Base-by-base conservation (phyloP, 1,140 invertebrate genomes). In the Macrosteles quadrilineatus region DNA sequence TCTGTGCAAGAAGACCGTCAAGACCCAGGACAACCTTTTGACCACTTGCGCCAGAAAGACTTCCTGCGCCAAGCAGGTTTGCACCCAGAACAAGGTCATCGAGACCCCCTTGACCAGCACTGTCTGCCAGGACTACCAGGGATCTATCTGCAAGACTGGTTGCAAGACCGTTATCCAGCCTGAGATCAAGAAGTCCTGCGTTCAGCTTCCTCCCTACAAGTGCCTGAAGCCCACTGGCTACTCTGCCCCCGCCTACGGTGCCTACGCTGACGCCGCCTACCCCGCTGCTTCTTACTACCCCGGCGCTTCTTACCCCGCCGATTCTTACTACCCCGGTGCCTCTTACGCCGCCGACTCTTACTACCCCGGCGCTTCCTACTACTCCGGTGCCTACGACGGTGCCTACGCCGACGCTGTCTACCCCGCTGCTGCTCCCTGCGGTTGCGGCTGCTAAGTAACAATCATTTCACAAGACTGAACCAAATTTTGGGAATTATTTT, bases 1-100 rank as follows among this genome's bases (percentile, higher is more conserved):
- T 50, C 17, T 50, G 47, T 50, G 47, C 47, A 50, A 50, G 47
- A n/a, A 50, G 47, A 50, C 47, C n/a, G 47, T 50, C 17, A n/a
- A 23, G 17, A 19, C 47, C 21, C 47, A 50, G 47, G 47, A 50
- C 6, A 50, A 50, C n/a, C 6, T 50, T 50, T n/a, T 50, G 4
- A 50, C 47, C 47, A 50, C 47, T 19, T 4, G 3, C 47, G 47
- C 47, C 47, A 50, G 47, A n/a, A 50, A 50, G 47, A 50, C 47
- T 19, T n/a, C 47, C 47, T 50, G 47, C 21, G 47, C 6, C 47
- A 50, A 50, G 47, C 6, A 6, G 3, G 3, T 3, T 19, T 50
- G 47, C 47, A 50, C 47, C 47, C n/a, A 6, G 3, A 50, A 19
- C 47, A 23, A 19, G 17, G 47, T 50, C 47, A 50, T 23, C 21